A percentile compares a stretch with the other conserved stretches of the same genome.
phyloP scores from a whole-genome alignment of 37 sponge, comb jelly and placozoan genomes.

The Hormiphora californensis region DNA sequence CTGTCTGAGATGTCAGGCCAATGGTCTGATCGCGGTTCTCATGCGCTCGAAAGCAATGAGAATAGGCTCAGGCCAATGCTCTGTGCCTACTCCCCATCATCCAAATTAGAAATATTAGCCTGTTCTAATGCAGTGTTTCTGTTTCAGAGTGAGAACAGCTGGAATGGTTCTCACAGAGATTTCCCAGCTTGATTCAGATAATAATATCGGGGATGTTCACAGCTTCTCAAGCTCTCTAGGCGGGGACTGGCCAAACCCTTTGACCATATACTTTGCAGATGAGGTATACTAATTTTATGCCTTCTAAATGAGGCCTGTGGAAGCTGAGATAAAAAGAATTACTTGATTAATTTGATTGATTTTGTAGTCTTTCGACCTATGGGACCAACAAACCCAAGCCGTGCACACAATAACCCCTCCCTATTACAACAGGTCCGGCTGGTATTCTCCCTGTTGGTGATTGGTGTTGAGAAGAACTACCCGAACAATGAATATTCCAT shows the following conservation, averaged over 20 bases:
- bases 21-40: no score
- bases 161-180: background rate
- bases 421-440: constrained; percentile 38
- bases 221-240: constrained; percentile 25
- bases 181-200: background rate
- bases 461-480: constrained; percentile 46
- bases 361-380: no score
- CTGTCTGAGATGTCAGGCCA: no score
- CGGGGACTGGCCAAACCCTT: background rate
- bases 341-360: no score
- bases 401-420: no score
- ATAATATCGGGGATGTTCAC: constrained; percentile 29
- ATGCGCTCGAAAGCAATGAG: no score
- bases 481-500: constrained; percentile 38
- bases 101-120: no score
- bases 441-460: background rate
- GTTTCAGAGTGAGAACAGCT: background rate
- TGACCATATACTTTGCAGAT: background rate
- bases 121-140: background rate
- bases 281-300: background rate
- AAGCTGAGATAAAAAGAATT: no score
- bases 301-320: no score
- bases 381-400: no score
- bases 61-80: no score
- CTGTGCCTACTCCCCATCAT: no score